phyloP scores from a whole-genome alignment of 1,140 invertebrate species.

The Vanessa atalanta region DNA sequence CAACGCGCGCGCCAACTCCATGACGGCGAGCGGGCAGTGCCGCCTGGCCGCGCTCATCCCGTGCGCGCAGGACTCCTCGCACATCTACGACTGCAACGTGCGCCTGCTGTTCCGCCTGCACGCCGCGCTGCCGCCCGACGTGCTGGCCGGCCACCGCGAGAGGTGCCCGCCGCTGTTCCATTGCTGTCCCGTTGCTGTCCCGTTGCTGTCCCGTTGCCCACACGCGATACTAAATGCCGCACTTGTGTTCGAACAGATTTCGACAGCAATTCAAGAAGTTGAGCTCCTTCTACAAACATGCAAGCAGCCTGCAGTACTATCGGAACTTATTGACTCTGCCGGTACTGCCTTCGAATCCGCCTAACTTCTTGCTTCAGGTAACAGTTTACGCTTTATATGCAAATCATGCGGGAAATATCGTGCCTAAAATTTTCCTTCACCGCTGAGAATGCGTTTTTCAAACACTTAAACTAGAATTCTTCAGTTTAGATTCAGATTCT shows the following conservation, averaged over 20 bases:
- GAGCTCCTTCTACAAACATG: conserved; percentile 96
- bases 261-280: conserved; percentile 93
- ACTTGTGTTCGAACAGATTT: conserved; percentile 54
- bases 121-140: conserved; percentile 93
- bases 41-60: conserved; percentile 96
- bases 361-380: conserved; percentile 96
- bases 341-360: conserved; percentile 94
- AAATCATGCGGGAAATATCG: no score
- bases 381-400: not conserved
- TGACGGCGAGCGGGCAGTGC: conserved; percentile 98
- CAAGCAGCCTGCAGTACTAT: conserved; percentile 98
- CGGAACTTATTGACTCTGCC: conserved; percentile 97
- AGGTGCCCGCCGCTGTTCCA: conserved; percentile 78
- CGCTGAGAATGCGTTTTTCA: no score
- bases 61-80: conserved; percentile 98
- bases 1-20: conserved; percentile 96
- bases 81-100: conserved; percentile 97
- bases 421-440: no score
- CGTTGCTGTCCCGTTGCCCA: no score
- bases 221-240: not conserved
- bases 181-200: no score
- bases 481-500: no score
- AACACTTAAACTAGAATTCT: no score
- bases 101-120: conserved; percentile 98
- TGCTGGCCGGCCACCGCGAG: conserved; percentile 94